Conservation (phyloP, 2,888 invertebrate species). For the Orthosia gracilis region DNA sequence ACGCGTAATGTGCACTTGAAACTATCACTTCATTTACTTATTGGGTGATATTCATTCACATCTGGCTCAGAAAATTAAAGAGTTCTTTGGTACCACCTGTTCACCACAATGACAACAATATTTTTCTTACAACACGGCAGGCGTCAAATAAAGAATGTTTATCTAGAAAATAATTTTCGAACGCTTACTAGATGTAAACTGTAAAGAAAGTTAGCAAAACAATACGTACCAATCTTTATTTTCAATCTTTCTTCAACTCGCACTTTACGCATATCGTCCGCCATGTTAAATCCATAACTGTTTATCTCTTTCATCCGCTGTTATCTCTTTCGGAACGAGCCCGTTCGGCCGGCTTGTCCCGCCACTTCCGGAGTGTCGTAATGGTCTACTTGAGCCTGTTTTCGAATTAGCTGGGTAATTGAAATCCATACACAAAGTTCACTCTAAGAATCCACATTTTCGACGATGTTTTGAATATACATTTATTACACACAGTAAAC, state of each 20-base stretch:
- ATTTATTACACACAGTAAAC: slow-evolving; percentile 69
- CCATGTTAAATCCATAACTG: slow-evolving; percentile 97
- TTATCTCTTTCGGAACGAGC: slow-evolving; percentile 91
- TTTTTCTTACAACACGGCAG: slow-evolving; percentile 50
- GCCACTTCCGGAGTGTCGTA: slow-evolving; percentile 91
- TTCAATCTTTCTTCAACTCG: slow-evolving; percentile 98
- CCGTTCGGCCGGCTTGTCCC: slow-evolving; percentile 89
- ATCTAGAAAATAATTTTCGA: slow-evolving; percentile 42
- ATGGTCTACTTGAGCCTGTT: slow-evolving; percentile 89
- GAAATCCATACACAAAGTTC: slow-evolving; percentile 75
- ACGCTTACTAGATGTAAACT: slow-evolving; percentile 43
- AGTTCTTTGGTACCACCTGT: slow-evolving; percentile 87
- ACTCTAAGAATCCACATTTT: slow-evolving; percentile 76
- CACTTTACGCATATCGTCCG: slow-evolving; percentile 97
- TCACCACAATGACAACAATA: slow-evolving; percentile 87
- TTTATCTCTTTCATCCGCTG: slow-evolving; percentile 91
- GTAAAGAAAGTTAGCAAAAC: slow-evolving; percentile 67
- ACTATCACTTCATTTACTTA: slow-evolving; percentile 61
- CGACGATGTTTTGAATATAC: slow-evolving; percentile 69
- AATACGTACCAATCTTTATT: slow-evolving; percentile 97
- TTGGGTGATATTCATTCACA: slow-evolving; percentile 77
- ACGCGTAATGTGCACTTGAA: slow-evolving; percentile 58
- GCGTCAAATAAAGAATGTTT: slow-evolving; percentile 26
- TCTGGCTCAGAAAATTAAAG: slow-evolving; percentile 73
- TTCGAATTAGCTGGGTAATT: slow-evolving; percentile 76